These are phyloP conservation scores for Formica aserva DNA, from an alignment of 2,888 invertebrate genomes.

Conservation along the genomic window DNA sequence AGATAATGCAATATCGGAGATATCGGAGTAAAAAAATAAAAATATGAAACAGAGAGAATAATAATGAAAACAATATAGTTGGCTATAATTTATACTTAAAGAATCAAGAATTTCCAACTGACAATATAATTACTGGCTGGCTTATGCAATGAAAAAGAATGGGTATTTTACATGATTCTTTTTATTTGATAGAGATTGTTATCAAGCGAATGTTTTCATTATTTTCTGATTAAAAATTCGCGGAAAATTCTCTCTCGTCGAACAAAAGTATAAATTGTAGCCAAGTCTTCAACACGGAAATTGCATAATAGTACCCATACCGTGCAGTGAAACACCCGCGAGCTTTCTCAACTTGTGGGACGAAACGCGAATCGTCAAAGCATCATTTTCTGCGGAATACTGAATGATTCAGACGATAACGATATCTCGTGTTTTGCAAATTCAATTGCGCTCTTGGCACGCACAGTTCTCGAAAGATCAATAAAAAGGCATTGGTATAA, in stretches of 20 bases:
- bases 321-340: neutral
- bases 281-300: slow-evolving; percentile 4
- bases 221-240: slow-evolving; percentile 14
- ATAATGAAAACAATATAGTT: slow-evolving; percentile 24
- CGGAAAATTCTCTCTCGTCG: slow-evolving; percentile 21
- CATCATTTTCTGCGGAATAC: slow-evolving; percentile 30
- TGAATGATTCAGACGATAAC: slow-evolving; percentile 64
- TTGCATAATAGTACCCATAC: slow-evolving; percentile 14
- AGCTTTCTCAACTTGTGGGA: neutral
- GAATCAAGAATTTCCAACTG: slow-evolving; percentile 41
- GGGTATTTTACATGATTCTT: slow-evolving; percentile 16
- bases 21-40: neutral
- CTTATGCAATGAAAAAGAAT: slow-evolving; percentile 31
- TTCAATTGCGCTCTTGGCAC: slow-evolving; percentile 23
- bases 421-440: slow-evolving; percentile 75
- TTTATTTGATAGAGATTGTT: slow-evolving; percentile 14
- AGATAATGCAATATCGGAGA: neutral
- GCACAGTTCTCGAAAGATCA: slow-evolving; percentile 31
- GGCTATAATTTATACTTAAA: slow-evolving; percentile 30
- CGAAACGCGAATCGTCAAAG: neutral
- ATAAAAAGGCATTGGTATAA: slow-evolving; percentile 9
- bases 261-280: neutral
- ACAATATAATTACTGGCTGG: slow-evolving; percentile 22
- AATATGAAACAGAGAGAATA: neutral
- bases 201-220: slow-evolving; percentile 19